These are phyloP conservation scores for Bombus superbus DNA, from an alignment of 1,140 invertebrate species.

Conservation along the genomic window DNA sequence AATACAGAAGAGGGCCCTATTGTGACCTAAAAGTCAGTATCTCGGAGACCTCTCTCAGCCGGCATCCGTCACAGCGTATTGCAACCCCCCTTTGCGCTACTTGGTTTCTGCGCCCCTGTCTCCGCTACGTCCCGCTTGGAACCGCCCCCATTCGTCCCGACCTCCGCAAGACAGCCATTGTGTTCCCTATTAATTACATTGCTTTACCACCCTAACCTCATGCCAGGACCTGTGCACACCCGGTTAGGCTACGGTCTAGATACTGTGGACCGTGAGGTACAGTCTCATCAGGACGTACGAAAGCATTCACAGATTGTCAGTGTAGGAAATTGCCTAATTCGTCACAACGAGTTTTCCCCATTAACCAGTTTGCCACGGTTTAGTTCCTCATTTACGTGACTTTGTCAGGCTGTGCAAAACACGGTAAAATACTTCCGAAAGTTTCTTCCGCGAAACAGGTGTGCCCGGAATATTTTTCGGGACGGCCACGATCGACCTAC, in stretches of 20 bases:
- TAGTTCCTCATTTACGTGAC: conserved; percentile 37
- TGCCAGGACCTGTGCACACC: conserved; percentile 48
- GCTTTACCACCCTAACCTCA: conserved; percentile 45
- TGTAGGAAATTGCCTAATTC: conserved; percentile 58
- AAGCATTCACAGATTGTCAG: conserved; percentile 60
- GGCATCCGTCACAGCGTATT: conserved; percentile 74
- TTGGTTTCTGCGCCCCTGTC: conserved; percentile 51
- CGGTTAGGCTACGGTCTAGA: conserved; percentile 70
- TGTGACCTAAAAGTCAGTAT: conserved; percentile 72
- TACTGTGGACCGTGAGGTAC: conserved; percentile 65
- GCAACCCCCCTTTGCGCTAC: conserved; percentile 62
- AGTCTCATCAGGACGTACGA: conserved; percentile 57
- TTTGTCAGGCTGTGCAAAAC: background rate
- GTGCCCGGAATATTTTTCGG: background rate
- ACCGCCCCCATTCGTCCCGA: conserved; percentile 62
- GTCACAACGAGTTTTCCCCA: conserved; percentile 29
- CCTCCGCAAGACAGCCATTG: conserved; percentile 75
- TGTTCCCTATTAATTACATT: conserved; percentile 78
- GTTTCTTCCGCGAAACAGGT: background rate
- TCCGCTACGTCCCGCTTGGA: conserved; percentile 44
- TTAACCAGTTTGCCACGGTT: conserved; percentile 30
- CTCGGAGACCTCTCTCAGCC: conserved; percentile 69
- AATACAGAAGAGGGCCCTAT: conserved; percentile 67
- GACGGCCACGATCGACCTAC: background rate
- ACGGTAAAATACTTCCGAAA: background rate